Evolutionary conservation across 2,113 vertebrate genomes (phyloP).

Genomic region (Rhea pennata): DNA sequence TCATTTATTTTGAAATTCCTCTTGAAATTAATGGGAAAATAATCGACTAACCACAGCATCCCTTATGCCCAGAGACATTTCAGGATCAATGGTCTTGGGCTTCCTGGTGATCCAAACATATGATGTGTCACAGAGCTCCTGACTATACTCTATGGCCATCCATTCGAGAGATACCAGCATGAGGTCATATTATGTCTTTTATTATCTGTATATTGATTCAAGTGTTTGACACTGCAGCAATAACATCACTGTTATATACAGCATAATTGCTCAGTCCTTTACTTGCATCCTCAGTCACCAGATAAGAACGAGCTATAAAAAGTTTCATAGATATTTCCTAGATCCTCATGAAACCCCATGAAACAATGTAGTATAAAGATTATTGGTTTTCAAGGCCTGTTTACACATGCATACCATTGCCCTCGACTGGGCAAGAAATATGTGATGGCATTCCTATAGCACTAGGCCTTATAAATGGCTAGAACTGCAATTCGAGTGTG

Average conservation of each 20-base stretch:
- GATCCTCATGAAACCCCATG: neutral
- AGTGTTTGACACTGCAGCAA: neutral
- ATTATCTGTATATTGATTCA: neutral
- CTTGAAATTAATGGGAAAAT: neutral
- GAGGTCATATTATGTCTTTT: neutral
- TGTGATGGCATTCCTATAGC: neutral
- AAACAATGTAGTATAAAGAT: neutral
- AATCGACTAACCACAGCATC: neutral
- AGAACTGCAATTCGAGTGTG: neutral
- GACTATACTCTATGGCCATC: neutral
- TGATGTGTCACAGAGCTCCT: neutral
- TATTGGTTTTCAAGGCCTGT: neutral
- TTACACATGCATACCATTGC: neutral
- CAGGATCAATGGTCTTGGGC: neutral
- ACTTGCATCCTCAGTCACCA: neutral
- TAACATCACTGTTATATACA: neutral
- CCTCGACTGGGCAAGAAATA: neutral
- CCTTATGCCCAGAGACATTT: neutral
- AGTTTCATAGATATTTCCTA: neutral
- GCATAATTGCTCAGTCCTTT: neutral
- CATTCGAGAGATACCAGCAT: neutral
- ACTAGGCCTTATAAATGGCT: neutral
- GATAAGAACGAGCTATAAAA: neutral
- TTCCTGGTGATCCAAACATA: neutral
- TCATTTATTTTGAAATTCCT: neutral